These are phyloP conservation scores for Lepus timidus DNA, from an alignment of 2,113 vertebrate genomes.

Conservation along the genomic window DNA sequence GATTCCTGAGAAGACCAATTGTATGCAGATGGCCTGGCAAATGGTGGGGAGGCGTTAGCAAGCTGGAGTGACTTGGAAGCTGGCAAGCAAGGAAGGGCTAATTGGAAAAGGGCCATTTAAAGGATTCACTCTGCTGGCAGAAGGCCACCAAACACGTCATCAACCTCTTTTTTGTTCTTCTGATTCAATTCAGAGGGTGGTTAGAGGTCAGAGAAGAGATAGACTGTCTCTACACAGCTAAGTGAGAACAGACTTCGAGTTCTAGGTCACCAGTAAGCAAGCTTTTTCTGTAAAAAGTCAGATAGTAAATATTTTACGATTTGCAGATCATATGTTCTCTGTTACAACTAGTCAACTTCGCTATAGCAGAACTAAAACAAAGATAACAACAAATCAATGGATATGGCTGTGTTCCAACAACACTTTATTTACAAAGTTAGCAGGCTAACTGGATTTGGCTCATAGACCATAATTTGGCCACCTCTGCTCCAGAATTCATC, in stretches of 20 bases:
- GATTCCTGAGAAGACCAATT: conserved; percentile 43
- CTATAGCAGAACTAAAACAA: background rate
- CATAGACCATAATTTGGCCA: background rate
- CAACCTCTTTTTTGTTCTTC: conserved; percentile 20
- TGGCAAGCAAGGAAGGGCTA: conserved; percentile 59
- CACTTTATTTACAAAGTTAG: conserved; percentile 48
- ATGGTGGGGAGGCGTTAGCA: conserved; percentile 22
- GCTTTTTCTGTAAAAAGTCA: background rate
- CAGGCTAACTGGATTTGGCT: background rate
- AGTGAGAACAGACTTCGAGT: background rate
- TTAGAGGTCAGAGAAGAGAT: background rate
- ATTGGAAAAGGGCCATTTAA: conserved; percentile 63
- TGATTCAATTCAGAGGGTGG: background rate
- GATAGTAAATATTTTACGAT: conserved; percentile 45
- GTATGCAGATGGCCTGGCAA: conserved; percentile 65
- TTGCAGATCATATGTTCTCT: background rate
- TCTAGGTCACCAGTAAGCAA: background rate
- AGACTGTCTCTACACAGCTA: background rate
- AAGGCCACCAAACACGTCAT: conserved; percentile 43
- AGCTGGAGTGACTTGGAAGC: conserved; percentile 43
- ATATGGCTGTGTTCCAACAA: conserved; percentile 1
- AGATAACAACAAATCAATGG: background rate
- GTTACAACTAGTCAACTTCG: conserved; percentile 33
- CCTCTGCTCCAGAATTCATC: background rate
- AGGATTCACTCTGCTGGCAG: conserved; percentile 51